phyloP scores from a whole-genome alignment of 2,113 vertebrate species.

The Dromaius novaehollandiae region DNA sequence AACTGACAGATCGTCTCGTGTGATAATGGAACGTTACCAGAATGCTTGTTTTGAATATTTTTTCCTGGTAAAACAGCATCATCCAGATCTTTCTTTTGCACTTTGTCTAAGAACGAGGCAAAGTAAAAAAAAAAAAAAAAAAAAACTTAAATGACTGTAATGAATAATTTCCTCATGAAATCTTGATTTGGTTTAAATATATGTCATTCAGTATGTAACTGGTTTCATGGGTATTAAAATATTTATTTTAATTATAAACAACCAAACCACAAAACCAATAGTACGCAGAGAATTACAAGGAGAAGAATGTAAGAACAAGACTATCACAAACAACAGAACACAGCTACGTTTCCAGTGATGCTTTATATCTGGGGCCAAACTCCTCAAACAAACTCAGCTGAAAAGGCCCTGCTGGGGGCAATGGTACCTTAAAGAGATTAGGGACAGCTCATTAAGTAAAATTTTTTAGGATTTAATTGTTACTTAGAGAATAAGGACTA shows the following conservation, averaged over 20 bases:
- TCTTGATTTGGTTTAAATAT: not conserved
- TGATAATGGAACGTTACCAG: not conserved
- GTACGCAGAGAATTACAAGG: not conserved
- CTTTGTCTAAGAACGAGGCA: not conserved
- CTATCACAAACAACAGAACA: constrained; percentile 33
- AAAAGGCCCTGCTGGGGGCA: not conserved
- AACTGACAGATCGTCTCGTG: not conserved
- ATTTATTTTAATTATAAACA: not conserved
- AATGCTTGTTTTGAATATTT: not conserved
- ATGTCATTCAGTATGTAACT: not conserved
- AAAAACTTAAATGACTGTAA: not conserved
- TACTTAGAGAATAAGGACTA: not conserved
- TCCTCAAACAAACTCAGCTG: not conserved
- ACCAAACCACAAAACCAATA: not conserved
- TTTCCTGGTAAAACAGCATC: not conserved
- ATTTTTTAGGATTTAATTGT: not conserved
- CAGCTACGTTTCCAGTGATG: not conserved
- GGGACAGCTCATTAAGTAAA: not conserved
- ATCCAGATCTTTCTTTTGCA: not conserved
- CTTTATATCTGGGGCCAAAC: not conserved
- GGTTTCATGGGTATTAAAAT: not conserved
- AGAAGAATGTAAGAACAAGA: not conserved
- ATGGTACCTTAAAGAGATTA: not conserved
- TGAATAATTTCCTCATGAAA: not conserved
- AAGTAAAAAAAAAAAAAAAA: not conserved